Evolutionary conservation across 2,113 vertebrate genomes (phyloP), one percentile per base, ranked within the genome.

Genomic region (Ameiurus melas): DNA sequence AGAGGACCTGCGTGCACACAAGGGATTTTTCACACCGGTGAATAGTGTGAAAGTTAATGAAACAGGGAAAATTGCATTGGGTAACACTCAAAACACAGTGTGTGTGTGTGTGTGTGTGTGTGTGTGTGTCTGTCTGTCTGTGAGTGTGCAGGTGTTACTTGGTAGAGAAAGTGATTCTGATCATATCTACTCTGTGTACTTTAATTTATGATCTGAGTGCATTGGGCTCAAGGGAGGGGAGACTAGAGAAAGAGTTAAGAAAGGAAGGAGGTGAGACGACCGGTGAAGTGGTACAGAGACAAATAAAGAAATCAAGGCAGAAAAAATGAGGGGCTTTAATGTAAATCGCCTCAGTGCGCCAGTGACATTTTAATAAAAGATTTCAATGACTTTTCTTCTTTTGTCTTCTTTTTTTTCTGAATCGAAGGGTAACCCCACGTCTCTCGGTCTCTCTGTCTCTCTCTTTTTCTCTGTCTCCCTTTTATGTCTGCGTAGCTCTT

Each of bases 401-500:
- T 78, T 27, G 12, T 78, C 39, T 43, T 43, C 39, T 43, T 43
- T 43, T 47, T 47, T 47, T 51, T 10, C 47, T 51, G 77, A 55
- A 79, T 66, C 27, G 60, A 12, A 83, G 5, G 36, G 89, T 90
- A 30, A 84, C 27, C 27, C 16, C 14, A 90, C 90, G 88, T 73
- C 64, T 88, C 86, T 88, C 33, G 51, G 39, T 91, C 86, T 87
- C 60, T 88, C 89, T 91, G 93, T 93, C 68, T 93, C 92, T 92
- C 89, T 90, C 55, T 57, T 88, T 92, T 87, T 92, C 64, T 90
- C 88, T 92, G 92, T 93, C 43, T 93, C 92, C 91, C 90, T 92
- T 92, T 93, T 73, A 60, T 89, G 84, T 85, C 60, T 71, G 64
- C 87, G 19, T 60, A 79, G 88, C 71, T 87, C 43, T 87, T 20